These are phyloP conservation scores for Chaetogeoica ovagalla DNA, from an alignment of 2,888 invertebrate species.

Conservation along the genomic window DNA sequence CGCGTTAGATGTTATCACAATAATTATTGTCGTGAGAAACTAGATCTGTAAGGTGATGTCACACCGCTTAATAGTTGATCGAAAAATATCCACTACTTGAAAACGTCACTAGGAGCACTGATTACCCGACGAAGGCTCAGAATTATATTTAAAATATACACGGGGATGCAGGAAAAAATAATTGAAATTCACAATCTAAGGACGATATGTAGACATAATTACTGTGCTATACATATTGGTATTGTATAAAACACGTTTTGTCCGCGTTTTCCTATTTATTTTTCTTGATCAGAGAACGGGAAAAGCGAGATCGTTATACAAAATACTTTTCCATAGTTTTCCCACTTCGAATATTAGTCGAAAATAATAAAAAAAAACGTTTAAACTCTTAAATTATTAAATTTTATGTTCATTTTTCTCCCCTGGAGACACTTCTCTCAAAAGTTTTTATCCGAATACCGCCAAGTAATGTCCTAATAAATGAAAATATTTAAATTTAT, in stretches of 20 bases:
- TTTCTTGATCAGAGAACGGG: not conserved
- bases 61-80: too few relatives aligned
- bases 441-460: constrained; percentile 19
- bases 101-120: too few relatives aligned
- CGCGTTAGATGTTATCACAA: too few relatives aligned
- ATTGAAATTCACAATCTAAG: too few relatives aligned
- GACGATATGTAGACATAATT: not conserved
- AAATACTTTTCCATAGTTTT: not conserved
- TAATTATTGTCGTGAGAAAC: too few relatives aligned
- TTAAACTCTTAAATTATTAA: constrained; percentile 45
- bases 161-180: too few relatives aligned
- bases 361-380: constrained; percentile 32
- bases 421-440: not conserved
- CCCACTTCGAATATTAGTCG: constrained; percentile 10
- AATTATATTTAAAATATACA: too few relatives aligned
- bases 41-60: too few relatives aligned
- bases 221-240: not conserved
- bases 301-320: constrained; percentile 4
- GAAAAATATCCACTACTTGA: too few relatives aligned
- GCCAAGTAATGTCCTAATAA: constrained; percentile 3
- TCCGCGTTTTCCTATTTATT: not conserved
- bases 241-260: not conserved
- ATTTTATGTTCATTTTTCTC: constrained; percentile 7
- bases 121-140: too few relatives aligned
- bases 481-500: constrained; percentile 33